phyloP scores from a whole-genome alignment of 2,888 invertebrate genomes.

The Entomobrya proxima region DNA sequence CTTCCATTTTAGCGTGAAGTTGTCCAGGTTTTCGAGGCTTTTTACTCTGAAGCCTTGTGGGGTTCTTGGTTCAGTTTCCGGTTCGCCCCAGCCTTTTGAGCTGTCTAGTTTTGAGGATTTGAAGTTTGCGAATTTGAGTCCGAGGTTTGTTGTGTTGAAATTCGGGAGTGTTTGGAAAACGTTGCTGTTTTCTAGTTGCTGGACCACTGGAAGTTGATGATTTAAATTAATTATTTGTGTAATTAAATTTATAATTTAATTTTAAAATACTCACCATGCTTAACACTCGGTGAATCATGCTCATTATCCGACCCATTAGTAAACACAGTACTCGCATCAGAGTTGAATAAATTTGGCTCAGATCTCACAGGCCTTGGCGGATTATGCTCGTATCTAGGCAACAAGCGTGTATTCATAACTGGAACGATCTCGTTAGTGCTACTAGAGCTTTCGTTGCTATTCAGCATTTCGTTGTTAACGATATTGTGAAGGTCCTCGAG shows the following conservation, averaged over 20 bases:
- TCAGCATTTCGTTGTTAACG: conserved; percentile 74
- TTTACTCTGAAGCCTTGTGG: conserved; percentile 37
- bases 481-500: conserved; percentile 74
- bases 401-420: background rate
- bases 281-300: too few relatives aligned
- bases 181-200: conserved; percentile 70
- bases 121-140: conserved; percentile 74
- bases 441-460: conserved; percentile 52
- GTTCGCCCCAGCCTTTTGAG: background rate
- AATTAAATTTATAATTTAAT: too few relatives aligned
- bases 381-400: background rate
- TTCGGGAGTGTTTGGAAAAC: conserved; percentile 67
- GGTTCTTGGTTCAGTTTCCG: too few relatives aligned
- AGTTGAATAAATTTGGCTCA: conserved; percentile 49
- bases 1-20: conserved; percentile 74
- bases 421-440: conserved; percentile 36
- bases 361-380: background rate
- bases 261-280: too few relatives aligned
- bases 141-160: conserved; percentile 73
- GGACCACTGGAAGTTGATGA: too few relatives aligned
- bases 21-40: conserved; percentile 60
- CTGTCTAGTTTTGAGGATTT: conserved; percentile 72
- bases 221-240: too few relatives aligned
- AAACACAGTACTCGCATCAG: too few relatives aligned
- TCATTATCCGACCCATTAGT: too few relatives aligned